Evolutionary conservation across 1,140 invertebrate species (phyloP).

Genomic region (Aphaenogaster floridana): DNA sequence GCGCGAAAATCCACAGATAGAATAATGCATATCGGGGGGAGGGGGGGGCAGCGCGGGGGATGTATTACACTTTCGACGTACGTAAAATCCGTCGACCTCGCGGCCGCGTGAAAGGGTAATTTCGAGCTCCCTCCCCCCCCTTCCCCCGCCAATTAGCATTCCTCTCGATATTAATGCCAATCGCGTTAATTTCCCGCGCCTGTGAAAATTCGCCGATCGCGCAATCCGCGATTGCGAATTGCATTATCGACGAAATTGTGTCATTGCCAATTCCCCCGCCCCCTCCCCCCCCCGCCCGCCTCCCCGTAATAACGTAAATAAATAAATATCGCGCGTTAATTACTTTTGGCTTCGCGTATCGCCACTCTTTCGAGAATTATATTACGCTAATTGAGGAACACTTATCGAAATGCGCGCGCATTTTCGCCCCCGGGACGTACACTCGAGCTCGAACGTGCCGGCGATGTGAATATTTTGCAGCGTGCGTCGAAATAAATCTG

Average conservation of each 20-base stretch:
- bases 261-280: background rate
- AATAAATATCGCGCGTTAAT: slow-evolving; percentile 42
- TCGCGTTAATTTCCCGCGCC: slow-evolving; percentile 32
- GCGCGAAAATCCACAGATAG: background rate
- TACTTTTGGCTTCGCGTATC: background rate
- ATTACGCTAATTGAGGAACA: slow-evolving; percentile 17
- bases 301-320: slow-evolving; percentile 19
- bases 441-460: background rate
- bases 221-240: slow-evolving; percentile 10
- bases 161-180: slow-evolving; percentile 16
- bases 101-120: slow-evolving; percentile 11
- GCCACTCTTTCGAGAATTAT: slow-evolving; percentile 19
- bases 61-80: background rate
- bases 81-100: slow-evolving; percentile 5
- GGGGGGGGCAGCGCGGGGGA: no score
- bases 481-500: background rate
- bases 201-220: slow-evolving; percentile 43
- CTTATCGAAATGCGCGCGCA: slow-evolving; percentile 12
- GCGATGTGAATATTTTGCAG: background rate
- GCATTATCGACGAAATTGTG: slow-evolving; percentile 19
- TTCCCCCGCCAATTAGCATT: background rate
- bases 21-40: background rate
- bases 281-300: background rate
- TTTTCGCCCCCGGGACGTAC: background rate
- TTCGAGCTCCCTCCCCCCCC: background rate